Evolutionary conservation across 2,888 invertebrate species (phyloP).

Genomic region (Leptinotarsa tumamoca): DNA sequence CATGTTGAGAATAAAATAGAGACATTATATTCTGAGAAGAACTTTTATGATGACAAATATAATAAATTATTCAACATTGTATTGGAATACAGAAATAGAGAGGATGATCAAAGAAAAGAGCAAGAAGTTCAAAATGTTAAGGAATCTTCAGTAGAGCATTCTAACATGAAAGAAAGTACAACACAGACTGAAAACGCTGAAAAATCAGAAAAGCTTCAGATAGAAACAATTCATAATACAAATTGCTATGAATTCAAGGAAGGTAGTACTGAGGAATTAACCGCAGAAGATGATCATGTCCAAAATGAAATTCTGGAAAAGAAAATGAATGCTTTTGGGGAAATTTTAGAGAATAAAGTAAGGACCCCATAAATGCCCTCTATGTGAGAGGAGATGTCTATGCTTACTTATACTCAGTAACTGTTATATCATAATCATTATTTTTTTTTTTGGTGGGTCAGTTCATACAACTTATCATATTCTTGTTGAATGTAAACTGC

Average conservation of each 20-base stretch:
- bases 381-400: background rate
- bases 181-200: slow-evolving; percentile 57
- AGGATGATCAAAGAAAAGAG: slow-evolving; percentile 52
- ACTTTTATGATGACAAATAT: slow-evolving; percentile 69
- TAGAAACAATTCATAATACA: slow-evolving; percentile 45
- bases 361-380: background rate
- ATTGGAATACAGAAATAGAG: slow-evolving; percentile 40
- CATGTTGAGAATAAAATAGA: slow-evolving; percentile 63
- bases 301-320: slow-evolving; percentile 47
- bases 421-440: background rate
- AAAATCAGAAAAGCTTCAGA: slow-evolving; percentile 38
- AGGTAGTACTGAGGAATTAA: slow-evolving; percentile 25
- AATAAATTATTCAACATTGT: slow-evolving; percentile 67
- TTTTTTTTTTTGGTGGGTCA: background rate
- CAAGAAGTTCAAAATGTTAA: slow-evolving; percentile 53
- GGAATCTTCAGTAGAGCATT: background rate
- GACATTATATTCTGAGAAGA: slow-evolving; percentile 69
- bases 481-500: too few species aligned
- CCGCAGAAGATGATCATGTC: slow-evolving; percentile 12
- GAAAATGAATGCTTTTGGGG: slow-evolving; percentile 49
- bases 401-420: too few species aligned
- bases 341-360: slow-evolving; percentile 50
- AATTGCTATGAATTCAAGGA: slow-evolving; percentile 42
- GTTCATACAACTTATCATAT: too few species aligned
- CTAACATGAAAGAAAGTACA: slow-evolving; percentile 46